Base-by-base conservation (phyloP, 2,113 vertebrate species). In the Dromaius novaehollandiae region DNA sequence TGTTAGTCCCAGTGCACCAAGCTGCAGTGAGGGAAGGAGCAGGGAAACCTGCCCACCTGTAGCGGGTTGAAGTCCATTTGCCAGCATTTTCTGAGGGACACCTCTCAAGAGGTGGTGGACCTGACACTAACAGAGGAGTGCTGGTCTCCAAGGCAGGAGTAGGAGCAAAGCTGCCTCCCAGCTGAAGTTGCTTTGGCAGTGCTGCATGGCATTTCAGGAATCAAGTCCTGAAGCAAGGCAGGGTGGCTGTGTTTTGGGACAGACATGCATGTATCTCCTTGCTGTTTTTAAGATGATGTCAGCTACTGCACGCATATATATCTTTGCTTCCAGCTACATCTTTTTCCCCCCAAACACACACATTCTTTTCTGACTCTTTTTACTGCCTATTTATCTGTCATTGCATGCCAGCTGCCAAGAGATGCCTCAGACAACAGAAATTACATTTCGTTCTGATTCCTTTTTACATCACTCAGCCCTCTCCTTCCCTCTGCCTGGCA, bases 341-440 rank as follows among this genome's bases (percentile, higher is more conserved):
- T 86, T 89, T 30, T 8, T 58, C 32, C 16, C 32, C 11, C 3
- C 32, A 40, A 90, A 86, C 22, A 70, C 9, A 21, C 11, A 44
- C 36, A 28, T 83, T 66, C 53, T 88, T 86, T 90, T 90, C 71
- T 90, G 46, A 46, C 50, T 90, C 30, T 11, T 80, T 75, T 66
- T 65, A 65, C 68, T 68, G 40, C 64, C 66, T 90, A 86, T 83
- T 91, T 76, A 88, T 94, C 50, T 82, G 28, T 13, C 24, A n/a
- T 36, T 60, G 11, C 74, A 36, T 42, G 44, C 68, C 83, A 69
- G 42, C 50, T 91, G 71, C 71, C 64, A 94, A 56, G 76, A 90
- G 40, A 77, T 78, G 32, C 46, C 51, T 83, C 55, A 92, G 73
- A 86, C 19, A 56, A 18, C 15, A 53, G 40, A 86, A 25, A 69